Evolutionary conservation across 2,888 invertebrate species (phyloP).

Genomic region (Dryadula phaetusa): DNA sequence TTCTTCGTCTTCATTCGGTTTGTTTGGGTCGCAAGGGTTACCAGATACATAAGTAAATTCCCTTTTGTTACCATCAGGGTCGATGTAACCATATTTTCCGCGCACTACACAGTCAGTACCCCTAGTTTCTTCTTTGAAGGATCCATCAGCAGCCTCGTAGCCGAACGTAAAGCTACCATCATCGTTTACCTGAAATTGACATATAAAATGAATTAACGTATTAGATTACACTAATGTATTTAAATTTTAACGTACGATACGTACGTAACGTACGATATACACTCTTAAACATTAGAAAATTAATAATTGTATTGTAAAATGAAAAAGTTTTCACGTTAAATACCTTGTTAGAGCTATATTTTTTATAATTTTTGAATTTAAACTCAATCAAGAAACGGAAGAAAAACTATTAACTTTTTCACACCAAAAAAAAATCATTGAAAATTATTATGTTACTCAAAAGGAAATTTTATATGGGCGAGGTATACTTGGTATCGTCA

Average conservation of each 20-base stretch:
- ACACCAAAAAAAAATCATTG: neutral
- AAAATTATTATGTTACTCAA: constrained; percentile 11
- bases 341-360: no score
- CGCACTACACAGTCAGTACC: constrained; percentile 94
- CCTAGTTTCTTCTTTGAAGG: constrained; percentile 93
- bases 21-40: constrained; percentile 93
- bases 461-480: neutral
- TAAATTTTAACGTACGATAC: no score
- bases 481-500: neutral
- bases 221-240: neutral
- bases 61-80: constrained; percentile 93
- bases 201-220: neutral
- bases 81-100: constrained; percentile 94
- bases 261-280: no score
- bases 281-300: no score
- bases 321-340: no score
- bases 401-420: neutral
- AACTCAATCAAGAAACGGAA: no score
- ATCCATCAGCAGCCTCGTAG: constrained; percentile 93
- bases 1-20: constrained; percentile 88
- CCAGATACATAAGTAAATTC: constrained; percentile 95
- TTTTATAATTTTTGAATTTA: no score
- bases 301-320: no score
- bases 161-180: constrained; percentile 94
- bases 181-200: constrained; percentile 86